Conservation (phyloP, 1,140 invertebrate genomes). For the Epicauta chinensis region DNA sequence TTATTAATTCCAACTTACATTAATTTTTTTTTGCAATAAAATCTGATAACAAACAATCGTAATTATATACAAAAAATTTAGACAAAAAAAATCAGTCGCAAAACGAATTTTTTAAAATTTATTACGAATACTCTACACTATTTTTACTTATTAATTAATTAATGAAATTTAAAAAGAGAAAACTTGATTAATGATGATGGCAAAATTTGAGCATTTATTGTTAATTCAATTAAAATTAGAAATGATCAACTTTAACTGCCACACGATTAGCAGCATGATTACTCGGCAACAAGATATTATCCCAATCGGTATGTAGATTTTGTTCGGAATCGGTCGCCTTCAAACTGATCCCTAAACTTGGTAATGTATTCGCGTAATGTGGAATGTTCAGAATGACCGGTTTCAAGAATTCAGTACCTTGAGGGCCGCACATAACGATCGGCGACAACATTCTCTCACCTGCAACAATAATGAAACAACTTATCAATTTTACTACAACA, state of each 20-base stretch:
- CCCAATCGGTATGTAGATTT: conserved; percentile 63
- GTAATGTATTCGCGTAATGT: conserved; percentile 65
- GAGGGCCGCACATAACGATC: conserved; percentile 91
- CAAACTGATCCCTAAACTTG: conserved; percentile 61
- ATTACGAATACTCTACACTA: too few relatives aligned
- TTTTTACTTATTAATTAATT: too few relatives aligned
- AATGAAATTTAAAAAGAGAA: too few relatives aligned
- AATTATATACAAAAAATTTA: too few relatives aligned
- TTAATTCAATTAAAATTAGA: conserved; percentile 48
- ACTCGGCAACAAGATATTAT: conserved; percentile 65
- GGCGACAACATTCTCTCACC: conserved; percentile 90
- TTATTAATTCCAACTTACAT: too few relatives aligned
- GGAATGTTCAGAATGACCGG: conserved; percentile 81
- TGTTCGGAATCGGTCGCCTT: conserved; percentile 77
- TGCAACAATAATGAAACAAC: conserved; percentile 39
- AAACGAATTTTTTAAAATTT: too few relatives aligned
- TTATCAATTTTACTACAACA: conserved; percentile 1
- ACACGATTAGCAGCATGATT: conserved; percentile 79
- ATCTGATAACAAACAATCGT: too few relatives aligned
- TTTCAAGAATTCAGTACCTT: conserved; percentile 78
- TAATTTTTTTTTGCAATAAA: too few relatives aligned
- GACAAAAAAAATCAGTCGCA: too few relatives aligned
- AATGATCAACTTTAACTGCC: conserved; percentile 84
- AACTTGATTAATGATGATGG: too few relatives aligned
- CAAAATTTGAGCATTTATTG: conserved; percentile 2